Conservation (phyloP, 2,797 vertebrate species). For the Bufotes viridis region DNA sequence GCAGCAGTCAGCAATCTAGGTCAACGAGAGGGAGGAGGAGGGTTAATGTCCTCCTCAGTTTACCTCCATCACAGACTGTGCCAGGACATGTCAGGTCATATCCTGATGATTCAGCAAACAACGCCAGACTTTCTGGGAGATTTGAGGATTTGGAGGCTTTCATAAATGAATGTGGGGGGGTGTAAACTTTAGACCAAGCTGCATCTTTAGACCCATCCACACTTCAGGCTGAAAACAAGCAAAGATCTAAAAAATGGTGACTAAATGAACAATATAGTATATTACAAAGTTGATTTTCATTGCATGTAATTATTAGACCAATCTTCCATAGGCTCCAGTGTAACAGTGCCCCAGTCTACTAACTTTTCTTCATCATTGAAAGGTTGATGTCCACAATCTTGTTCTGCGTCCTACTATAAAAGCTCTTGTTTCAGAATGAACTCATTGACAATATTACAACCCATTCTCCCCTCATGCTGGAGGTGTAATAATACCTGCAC, state of each 20-base stretch:
- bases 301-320: no score
- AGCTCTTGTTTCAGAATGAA: background rate
- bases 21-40: slow-evolving; percentile 11
- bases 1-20: background rate
- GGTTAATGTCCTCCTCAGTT: background rate
- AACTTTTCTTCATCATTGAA: no score
- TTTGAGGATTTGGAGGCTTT: background rate
- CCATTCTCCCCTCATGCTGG: no score
- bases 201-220: background rate
- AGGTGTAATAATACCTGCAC: background rate
- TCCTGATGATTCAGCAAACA: background rate
- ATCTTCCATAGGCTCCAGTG: no score
- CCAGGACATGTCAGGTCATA: slow-evolving; percentile 26
- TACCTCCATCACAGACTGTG: background rate
- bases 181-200: background rate
- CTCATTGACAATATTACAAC: no score
- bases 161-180: background rate
- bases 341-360: no score
- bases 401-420: no score
- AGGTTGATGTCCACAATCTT: no score
- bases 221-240: background rate
- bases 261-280: background rate
- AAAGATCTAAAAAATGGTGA: background rate
- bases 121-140: background rate
- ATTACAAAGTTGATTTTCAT: background rate